Conservation (phyloP, 2,888 invertebrate genomes). For the Sabatieria punctata region DNA sequence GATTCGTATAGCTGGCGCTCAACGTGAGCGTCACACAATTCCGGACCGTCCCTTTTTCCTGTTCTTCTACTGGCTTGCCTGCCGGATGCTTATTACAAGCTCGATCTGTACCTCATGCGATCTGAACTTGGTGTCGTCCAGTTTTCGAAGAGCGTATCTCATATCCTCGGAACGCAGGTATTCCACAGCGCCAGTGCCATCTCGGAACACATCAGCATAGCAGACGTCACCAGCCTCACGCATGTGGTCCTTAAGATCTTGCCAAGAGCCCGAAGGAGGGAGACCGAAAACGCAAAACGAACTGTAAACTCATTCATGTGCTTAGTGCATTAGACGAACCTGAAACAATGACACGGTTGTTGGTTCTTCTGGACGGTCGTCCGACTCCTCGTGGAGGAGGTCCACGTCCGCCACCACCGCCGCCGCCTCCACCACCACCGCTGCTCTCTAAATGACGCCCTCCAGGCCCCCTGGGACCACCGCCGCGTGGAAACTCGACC, state of each 20-base stretch:
- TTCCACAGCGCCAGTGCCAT: constrained; percentile 95
- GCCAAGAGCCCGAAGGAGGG: constrained; percentile 77
- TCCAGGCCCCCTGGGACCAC: constrained; percentile 20
- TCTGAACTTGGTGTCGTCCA: constrained; percentile 92
- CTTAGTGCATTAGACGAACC: too few species aligned
- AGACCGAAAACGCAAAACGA: constrained; percentile 35
- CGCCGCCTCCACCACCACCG: constrained; percentile 45
- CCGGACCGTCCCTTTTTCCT: too few species aligned
- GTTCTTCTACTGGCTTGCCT: too few species aligned
- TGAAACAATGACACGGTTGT: constrained; percentile 81
- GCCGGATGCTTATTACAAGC: too few species aligned
- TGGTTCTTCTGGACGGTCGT: constrained; percentile 69
- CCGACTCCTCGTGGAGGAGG: constrained; percentile 9
- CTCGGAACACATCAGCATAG: constrained; percentile 94
- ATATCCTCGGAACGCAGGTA: constrained; percentile 92
- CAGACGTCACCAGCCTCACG: constrained; percentile 97
- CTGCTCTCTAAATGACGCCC: constrained; percentile 34
- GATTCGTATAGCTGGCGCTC: too few species aligned
- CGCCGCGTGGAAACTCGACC: constrained; percentile 87
- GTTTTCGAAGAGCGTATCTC: constrained; percentile 73
- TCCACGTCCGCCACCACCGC: too few species aligned
- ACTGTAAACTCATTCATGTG: not conserved
- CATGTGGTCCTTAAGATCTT: constrained; percentile 98
- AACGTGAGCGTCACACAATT: too few species aligned
- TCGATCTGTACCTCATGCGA: constrained; percentile 99